These are phyloP conservation scores for Chrysemys picta DNA, from an alignment of 2,113 vertebrate species.

Conservation along the genomic window DNA sequence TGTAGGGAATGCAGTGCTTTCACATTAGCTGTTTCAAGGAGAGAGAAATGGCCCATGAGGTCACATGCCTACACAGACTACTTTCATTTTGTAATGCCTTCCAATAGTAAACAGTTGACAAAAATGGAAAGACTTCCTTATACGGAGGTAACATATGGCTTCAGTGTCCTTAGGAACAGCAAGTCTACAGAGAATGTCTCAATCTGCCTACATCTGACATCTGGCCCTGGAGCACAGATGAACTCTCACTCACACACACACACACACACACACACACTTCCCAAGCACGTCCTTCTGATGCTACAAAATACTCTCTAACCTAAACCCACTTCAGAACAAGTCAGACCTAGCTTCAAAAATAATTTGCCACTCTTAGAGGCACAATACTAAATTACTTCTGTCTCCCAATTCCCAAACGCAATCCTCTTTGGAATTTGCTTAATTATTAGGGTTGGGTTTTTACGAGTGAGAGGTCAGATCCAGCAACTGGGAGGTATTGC, in stretches of 20 bases:
- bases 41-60: not conserved
- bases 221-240: not conserved
- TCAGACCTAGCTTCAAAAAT: slow-evolving; percentile 4
- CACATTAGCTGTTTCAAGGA: not conserved
- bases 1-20: rapidly evolving
- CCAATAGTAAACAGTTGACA: not conserved
- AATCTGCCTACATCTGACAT: rapidly evolving
- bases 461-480: slow-evolving; percentile 21
- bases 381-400: slow-evolving; percentile 53
- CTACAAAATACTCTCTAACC: not conserved
- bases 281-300: not conserved
- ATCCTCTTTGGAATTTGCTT: slow-evolving; percentile 29
- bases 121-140: rapidly evolving
- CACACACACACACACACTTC: not conserved
- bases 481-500: not conserved
- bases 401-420: slow-evolving; percentile 43
- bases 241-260: not conserved
- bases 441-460: slow-evolving; percentile 33
- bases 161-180: not conserved
- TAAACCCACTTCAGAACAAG: not conserved
- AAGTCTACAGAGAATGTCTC: not conserved
- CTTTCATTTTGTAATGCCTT: not conserved
- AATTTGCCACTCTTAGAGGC: slow-evolving; percentile 51
- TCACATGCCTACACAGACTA: rapidly evolving
- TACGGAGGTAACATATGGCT: not conserved